Base-by-base conservation (phyloP, 2,113 vertebrate genomes). In the Scortum barcoo region DNA sequence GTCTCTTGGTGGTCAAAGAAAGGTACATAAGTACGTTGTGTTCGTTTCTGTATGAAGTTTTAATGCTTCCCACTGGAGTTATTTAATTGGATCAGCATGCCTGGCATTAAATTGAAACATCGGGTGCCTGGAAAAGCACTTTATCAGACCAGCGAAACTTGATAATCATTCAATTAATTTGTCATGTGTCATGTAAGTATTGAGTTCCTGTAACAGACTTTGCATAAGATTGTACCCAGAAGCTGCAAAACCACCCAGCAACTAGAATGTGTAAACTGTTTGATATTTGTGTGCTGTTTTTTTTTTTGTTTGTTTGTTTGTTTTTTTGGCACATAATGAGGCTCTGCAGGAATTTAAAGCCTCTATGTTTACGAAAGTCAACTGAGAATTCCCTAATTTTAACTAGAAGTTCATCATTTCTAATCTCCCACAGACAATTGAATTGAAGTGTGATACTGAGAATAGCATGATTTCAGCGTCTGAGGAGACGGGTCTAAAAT, bases 191-290 rank as follows among this genome's bases (percentile, higher is more conserved):
- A n/a, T 51, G n/a, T 38, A 48, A 77, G 57, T 48, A 58, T 40
- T 33, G 19, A 44, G 48, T 30, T 72, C 26, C 22, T 78, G 22
- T 62, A 48, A 62, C 7, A 71, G 7, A 36, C 33, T 16, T 78
- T 75, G 57, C 54, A 81, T 40, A 63, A 51, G 17, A n/a, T 5
- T 30, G 26, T 11, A 19, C 16, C 13, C 36, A 14, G 50, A 46
- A 53, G 40, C 44, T 75, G 54, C 42, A 46, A 7, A 30, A 68
- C 42, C 17, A 58, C 54, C 63, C n/a, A 74, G 53, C 80, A 74
- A 81, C 72, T 81, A 17, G 57, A 87, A 79, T 83, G 6, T 62
- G 46, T 26, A 46, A 44, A 28, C 54, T 46, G 56, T 54, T 51
- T 36, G 42, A 50, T 62, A 54, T 54, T 40, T 75, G 20, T 40